Conservation (phyloP, 2,888 invertebrate species). For the Tuta absoluta region DNA sequence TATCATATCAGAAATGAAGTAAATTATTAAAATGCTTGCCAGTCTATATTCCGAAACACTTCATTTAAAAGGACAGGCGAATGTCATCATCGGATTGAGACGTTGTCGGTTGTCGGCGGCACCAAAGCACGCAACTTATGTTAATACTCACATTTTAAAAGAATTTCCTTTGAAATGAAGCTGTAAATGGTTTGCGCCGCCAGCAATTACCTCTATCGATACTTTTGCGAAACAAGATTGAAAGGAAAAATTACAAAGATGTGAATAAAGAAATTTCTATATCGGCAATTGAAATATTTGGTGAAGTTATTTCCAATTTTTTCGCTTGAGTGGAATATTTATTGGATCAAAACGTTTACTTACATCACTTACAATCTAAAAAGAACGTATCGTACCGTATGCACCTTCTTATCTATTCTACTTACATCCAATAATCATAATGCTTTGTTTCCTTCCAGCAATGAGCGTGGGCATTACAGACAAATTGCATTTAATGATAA, state of each 20-base stretch:
- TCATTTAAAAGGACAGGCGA: constrained; percentile 52
- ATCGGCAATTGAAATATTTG: constrained; percentile 1
- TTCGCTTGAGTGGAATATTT: background rate
- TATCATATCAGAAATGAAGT: constrained; percentile 35
- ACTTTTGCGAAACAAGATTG: constrained; percentile 20
- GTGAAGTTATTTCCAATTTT: background rate
- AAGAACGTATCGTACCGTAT: too few relatives aligned
- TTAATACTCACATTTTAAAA: constrained; percentile 51
- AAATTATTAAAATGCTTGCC: constrained; percentile 39
- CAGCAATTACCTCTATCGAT: constrained; percentile 15
- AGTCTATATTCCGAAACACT: constrained; percentile 47
- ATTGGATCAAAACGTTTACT: background rate
- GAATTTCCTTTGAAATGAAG: constrained; percentile 54
- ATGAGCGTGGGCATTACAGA: background rate
- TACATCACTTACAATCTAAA: too few relatives aligned
- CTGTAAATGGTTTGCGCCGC: constrained; percentile 35
- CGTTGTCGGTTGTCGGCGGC: constrained; percentile 48
- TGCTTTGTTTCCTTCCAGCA: background rate
- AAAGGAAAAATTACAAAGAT: constrained; percentile 10
- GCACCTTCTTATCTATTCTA: too few relatives aligned
- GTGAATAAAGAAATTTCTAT: background rate
- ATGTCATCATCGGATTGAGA: constrained; percentile 61
- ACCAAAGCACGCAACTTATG: constrained; percentile 46
- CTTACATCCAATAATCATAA: background rate
- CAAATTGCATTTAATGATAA: background rate